Evolutionary conservation across 1,140 invertebrate species (phyloP).

Genomic region (Anagrus nilaparvatae): DNA sequence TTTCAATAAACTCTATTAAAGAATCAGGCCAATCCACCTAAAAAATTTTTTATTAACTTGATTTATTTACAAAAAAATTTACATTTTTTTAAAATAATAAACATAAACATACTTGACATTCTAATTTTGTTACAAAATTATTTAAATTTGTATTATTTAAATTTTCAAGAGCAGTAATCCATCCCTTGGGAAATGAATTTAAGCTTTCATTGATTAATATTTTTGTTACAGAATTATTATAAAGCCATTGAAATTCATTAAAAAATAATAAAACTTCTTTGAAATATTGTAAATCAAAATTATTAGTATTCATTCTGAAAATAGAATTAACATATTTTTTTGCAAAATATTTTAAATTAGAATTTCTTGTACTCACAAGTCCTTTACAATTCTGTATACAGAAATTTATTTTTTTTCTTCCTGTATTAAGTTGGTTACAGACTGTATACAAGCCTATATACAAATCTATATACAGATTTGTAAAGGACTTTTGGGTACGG

Average conservation of each 20-base stretch:
- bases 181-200: slow-evolving; percentile 45
- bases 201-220: slow-evolving; percentile 47
- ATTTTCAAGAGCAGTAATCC: slow-evolving; percentile 37
- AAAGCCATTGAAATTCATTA: slow-evolving; percentile 53
- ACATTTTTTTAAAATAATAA: not conserved
- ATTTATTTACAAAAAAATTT: not conserved
- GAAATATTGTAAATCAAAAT: slow-evolving; percentile 42
- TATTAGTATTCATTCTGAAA: slow-evolving; percentile 7
- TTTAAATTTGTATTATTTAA: slow-evolving; percentile 42
- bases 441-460: no score
- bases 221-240: slow-evolving; percentile 53
- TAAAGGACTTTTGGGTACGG: no score
- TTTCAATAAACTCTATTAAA: slow-evolving; percentile 37
- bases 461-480: no score
- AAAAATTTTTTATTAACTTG: slow-evolving; percentile 16
- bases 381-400: no score
- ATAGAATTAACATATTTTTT: no score
- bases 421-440: no score
- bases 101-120: slow-evolving; percentile 1
- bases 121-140: slow-evolving; percentile 27
- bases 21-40: slow-evolving; percentile 34
- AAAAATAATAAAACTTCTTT: slow-evolving; percentile 47
- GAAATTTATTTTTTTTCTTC: no score
- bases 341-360: no score
- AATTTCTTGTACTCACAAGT: no score